phyloP scores from a whole-genome alignment of 2,797 vertebrate genomes.

The Clarias fuscus region DNA sequence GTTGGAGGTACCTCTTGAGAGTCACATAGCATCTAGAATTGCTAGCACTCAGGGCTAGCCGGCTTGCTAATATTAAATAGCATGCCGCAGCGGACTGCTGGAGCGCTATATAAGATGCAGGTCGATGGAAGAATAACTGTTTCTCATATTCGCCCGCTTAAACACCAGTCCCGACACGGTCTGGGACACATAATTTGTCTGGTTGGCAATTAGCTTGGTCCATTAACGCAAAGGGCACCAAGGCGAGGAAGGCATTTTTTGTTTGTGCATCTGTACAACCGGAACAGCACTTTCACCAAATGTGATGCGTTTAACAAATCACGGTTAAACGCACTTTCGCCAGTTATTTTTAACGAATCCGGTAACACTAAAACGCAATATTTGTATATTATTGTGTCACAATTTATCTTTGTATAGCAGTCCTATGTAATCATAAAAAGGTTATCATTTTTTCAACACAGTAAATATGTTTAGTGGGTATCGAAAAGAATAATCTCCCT shows the following conservation, averaged over 20 bases:
- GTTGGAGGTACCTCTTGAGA: background rate
- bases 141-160: background rate
- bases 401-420: no score
- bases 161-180: no score
- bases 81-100: background rate
- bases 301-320: no score
- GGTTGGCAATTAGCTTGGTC: background rate
- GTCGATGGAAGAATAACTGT: background rate
- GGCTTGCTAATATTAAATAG: background rate
- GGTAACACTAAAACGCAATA: background rate
- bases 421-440: no score
- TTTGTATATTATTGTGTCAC: no score
- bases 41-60: no score
- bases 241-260: background rate
- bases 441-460: no score
- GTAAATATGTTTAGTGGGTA: no score
- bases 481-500: no score
- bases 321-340: background rate
- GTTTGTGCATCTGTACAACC: constrained; percentile 12
- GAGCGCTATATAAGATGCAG: background rate
- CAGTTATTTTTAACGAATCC: background rate
- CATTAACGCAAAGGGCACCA: no score
- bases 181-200: background rate
- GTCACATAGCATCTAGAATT: background rate
- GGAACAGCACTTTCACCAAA: constrained; percentile 13